phyloP scores from a whole-genome alignment of 2,113 vertebrate species.

The Cololabis saira region DNA sequence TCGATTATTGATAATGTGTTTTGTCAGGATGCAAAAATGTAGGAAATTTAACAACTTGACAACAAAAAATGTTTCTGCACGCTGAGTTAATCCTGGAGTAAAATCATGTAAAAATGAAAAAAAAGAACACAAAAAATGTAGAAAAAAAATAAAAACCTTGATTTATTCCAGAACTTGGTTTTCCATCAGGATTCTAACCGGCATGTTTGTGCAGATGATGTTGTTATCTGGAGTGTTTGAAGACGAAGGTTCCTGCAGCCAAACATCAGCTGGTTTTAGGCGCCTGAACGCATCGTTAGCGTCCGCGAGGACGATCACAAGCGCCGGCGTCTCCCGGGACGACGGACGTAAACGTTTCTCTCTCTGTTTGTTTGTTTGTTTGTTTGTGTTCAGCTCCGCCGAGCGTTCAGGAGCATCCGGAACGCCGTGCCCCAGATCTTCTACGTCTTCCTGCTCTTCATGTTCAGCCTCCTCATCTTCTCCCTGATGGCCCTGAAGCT shows the following conservation, averaged over 20 bases:
- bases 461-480: conserved; percentile 93
- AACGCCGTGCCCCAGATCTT: conserved; percentile 91
- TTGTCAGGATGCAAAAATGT: no score
- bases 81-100: no score
- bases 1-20: no score
- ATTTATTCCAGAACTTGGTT: no score
- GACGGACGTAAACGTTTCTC: background rate
- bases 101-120: no score
- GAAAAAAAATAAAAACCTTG: no score
- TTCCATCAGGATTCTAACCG: no score
- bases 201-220: no score
- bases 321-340: background rate
- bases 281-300: conserved; percentile 30
- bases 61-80: no score
- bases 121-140: no score
- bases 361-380: conserved; percentile 28
- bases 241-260: conserved; percentile 7
- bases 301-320: background rate
- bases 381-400: conserved; percentile 84
- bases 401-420: conserved; percentile 90
- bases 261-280: conserved; percentile 16
- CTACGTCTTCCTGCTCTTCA: conserved; percentile 91
- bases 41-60: no score
- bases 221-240: conserved; percentile 1
- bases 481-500: conserved; percentile 95